Percentiles rank a stretch among this genome's conserved stretches.
Evolutionary conservation across 1,140 invertebrate genomes (phyloP).

Genomic region (Drosophila neocordata): DNA sequence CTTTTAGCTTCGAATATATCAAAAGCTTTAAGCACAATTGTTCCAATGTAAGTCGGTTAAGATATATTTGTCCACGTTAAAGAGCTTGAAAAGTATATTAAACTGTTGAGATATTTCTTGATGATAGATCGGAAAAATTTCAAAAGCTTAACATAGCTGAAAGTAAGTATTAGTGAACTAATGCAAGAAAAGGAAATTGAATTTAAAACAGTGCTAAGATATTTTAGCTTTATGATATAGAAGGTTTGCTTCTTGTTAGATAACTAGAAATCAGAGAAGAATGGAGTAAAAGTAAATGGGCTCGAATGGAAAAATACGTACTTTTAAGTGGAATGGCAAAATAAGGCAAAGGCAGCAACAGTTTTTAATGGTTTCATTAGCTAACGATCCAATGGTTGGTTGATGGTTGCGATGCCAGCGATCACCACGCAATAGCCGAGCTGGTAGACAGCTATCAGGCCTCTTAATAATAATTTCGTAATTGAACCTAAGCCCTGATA

Average conservation of each 20-base stretch:
- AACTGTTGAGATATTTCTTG: background rate
- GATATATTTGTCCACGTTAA: background rate
- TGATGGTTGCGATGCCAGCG: background rate
- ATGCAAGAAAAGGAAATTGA: too few species aligned
- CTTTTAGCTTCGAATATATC: background rate
- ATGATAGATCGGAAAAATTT: too few species aligned
- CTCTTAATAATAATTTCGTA: slow-evolving; percentile 73
- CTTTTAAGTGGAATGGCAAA: slow-evolving; percentile 1
- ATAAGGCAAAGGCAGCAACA: slow-evolving; percentile 13
- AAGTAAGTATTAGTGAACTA: too few species aligned
- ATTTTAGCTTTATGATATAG: too few species aligned
- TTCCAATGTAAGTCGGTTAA: background rate
- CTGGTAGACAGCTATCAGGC: slow-evolving; percentile 25
- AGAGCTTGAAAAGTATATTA: background rate
- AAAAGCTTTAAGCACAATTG: background rate
- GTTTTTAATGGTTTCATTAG: slow-evolving; percentile 61
- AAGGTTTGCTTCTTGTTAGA: too few species aligned
- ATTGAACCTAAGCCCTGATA: slow-evolving; percentile 60
- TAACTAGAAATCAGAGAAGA: too few species aligned
- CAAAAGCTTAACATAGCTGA: too few species aligned
- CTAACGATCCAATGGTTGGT: slow-evolving; percentile 39
- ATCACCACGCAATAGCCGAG: slow-evolving; percentile 41
- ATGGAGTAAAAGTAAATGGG: background rate
- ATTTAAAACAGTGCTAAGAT: too few species aligned
- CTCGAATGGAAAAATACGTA: background rate